Evolutionary conservation across 2,113 vertebrate species (phyloP), one percentile per base, ranked within the genome.

Genomic region (Dasypus novemcinctus): DNA sequence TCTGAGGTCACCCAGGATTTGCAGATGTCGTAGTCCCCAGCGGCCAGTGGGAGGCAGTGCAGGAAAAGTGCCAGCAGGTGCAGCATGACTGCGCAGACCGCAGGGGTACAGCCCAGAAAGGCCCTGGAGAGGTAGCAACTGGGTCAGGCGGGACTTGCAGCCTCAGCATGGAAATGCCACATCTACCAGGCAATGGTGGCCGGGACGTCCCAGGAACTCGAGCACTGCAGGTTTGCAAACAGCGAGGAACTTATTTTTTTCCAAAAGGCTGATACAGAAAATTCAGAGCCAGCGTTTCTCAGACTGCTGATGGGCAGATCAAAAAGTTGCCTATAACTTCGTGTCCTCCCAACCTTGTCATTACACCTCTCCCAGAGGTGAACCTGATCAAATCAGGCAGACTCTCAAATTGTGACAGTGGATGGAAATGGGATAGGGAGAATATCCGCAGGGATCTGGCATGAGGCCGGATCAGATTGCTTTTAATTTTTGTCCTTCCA

Each of bases 1-100:
- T 99, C 99, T 1, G 99, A 99, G 98, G 99, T 99, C 98, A 99
- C 99, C 98, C 99, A 99, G 98, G 99, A 99, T 97, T 99, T 99
- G 98, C 99, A 99, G 98, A 99, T 99, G 97, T 99, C 99, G 95
- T 99, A 99, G 98, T 99, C 99, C 98, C 98, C 99, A 97, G 98
- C 97, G 86, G 99, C 98, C 98, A 98, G 98, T 76, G 98, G 98
- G 96, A 99, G 97, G 96, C 98, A 99, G 97, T 98, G 98, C 98
- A 99, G 97, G 94, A 99, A 96, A 96, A 99, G 97, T 14, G 98
- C 96, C 72, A 98, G 95, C 98, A 99, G 98, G 95, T 86, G 98
- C 97, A 99, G 99, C 99, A 99, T 99, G 99, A 98, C 98, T 98
- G 97, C 93, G 85, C 95, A 1, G 63, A 92, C 91, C 9, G 54